phyloP scores from a whole-genome alignment of 2,113 vertebrate species.

The Carassius auratus region DNA sequence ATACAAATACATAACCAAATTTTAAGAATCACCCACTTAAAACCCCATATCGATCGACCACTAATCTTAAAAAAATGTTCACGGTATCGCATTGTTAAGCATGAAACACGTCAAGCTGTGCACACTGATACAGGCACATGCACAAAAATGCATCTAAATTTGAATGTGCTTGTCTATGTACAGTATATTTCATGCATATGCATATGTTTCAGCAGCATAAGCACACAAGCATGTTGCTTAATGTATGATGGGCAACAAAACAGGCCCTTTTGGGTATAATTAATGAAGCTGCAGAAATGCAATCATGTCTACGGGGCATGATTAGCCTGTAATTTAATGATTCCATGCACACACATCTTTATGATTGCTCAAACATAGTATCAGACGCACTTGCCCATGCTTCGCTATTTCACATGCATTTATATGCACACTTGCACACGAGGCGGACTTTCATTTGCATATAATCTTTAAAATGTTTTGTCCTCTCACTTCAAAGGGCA shows the following conservation, averaged over 20 bases:
- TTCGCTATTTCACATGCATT: conserved; percentile 29
- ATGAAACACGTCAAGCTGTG: neutral
- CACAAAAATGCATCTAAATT: neutral
- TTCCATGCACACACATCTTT: conserved; percentile 48
- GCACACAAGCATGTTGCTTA: neutral
- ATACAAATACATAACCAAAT: neutral
- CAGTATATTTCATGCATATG: neutral
- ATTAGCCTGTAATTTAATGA: conserved; percentile 34
- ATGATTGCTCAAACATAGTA: conserved; percentile 34
- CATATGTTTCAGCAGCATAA: neutral
- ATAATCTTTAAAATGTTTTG: conserved; percentile 40
- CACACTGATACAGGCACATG: neutral
- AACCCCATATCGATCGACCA: neutral
- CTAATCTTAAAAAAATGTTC: neutral
- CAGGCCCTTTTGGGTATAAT: conserved; percentile 1
- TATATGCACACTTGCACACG: neutral
- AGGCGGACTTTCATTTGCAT: conserved; percentile 18
- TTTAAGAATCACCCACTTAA: neutral
- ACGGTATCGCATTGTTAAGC: neutral
- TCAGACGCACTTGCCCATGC: conserved; percentile 2
- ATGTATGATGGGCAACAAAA: conserved; percentile 10
- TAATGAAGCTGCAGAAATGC: conserved; percentile 21
- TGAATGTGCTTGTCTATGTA: neutral
- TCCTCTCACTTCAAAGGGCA: conserved; percentile 36
- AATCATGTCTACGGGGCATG: neutral